phyloP scores from a whole-genome alignment of 2,888 invertebrate species.

The Cephus nigrinus region DNA sequence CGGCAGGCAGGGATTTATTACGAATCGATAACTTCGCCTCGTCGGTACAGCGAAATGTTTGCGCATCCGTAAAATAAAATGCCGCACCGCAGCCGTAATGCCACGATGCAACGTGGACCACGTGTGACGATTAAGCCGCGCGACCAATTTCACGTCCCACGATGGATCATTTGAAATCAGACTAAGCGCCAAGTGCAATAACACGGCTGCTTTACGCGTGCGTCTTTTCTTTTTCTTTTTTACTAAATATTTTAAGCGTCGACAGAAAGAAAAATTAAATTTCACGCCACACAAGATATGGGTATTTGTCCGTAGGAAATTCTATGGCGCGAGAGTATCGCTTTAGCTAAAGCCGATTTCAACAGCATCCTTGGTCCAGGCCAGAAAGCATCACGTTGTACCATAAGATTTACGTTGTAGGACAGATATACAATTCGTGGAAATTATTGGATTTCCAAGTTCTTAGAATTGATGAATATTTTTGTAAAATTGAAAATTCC shows the following conservation, averaged over 20 bases:
- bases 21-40: constrained; percentile 48
- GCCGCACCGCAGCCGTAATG: background rate
- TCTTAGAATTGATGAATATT: background rate
- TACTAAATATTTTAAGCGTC: background rate
- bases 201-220: background rate
- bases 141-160: background rate
- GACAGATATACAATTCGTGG: background rate
- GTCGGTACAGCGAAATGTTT: constrained; percentile 22
- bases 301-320: background rate
- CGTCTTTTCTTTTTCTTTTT: background rate
- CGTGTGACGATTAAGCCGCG: background rate
- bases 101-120: background rate
- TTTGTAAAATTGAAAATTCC: background rate
- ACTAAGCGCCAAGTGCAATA: background rate
- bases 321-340: background rate
- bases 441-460: background rate
- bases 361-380: background rate
- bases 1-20: constrained; percentile 48
- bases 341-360: background rate
- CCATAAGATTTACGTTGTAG: background rate
- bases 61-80: constrained; percentile 23
- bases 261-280: background rate
- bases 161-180: background rate
- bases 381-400: background rate
- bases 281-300: background rate